phyloP scores from a whole-genome alignment of 2,113 vertebrate genomes.

The Pelobates fuscus region DNA sequence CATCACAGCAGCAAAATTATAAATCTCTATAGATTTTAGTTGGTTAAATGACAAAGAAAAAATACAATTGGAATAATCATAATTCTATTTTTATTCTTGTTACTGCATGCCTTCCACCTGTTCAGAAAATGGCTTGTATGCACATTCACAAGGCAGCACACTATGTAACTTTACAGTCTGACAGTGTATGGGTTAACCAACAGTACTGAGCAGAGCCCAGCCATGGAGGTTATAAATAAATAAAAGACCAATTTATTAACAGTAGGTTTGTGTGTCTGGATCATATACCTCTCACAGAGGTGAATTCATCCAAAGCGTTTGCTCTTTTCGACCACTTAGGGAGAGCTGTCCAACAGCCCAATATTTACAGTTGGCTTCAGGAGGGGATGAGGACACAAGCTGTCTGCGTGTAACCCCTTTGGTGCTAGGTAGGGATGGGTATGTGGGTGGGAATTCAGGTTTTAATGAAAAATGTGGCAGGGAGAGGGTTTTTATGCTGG shows the following conservation, averaged over 20 bases:
- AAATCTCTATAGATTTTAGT: too few relatives aligned
- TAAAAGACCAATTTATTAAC: conserved; percentile 14
- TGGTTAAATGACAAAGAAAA: too few relatives aligned
- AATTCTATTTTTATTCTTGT: too few relatives aligned
- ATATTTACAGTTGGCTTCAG: conserved; percentile 43
- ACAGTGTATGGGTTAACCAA: conserved; percentile 11
- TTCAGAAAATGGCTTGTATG: not conserved
- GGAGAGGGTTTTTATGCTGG: conserved; percentile 26
- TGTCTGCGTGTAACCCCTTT: conserved; percentile 31
- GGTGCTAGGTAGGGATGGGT: not conserved
- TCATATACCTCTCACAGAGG: conserved; percentile 35
- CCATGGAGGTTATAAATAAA: conserved; percentile 9
- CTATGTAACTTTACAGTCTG: not conserved
- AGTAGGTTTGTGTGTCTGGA: not conserved
- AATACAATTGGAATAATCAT: too few relatives aligned
- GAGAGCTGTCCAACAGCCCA: conserved; percentile 41
- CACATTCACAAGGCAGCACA: not conserved
- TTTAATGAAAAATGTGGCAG: conserved; percentile 8
- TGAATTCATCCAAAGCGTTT: conserved; percentile 41
- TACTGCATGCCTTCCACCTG: not conserved
- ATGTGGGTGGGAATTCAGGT: not conserved
- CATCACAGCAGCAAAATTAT: too few relatives aligned
- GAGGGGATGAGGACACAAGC: conserved; percentile 15
- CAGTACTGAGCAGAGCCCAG: not conserved
- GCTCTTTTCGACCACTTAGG: conserved; percentile 29